These are phyloP conservation scores for Ormyrus thymus DNA, from an alignment of 2,888 invertebrate species.

Conservation along the genomic window DNA sequence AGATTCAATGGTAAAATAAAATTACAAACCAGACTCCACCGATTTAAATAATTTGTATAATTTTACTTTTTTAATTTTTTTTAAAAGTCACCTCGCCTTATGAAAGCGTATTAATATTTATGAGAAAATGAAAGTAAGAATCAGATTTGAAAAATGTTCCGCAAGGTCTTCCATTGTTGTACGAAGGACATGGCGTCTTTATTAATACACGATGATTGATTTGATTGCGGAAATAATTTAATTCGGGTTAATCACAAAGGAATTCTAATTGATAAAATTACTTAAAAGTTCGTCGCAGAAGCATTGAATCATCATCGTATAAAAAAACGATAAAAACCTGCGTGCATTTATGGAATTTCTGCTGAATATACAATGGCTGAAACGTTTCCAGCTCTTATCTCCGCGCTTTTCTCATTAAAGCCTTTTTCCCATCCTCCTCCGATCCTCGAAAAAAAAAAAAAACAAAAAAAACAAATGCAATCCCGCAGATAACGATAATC, in stretches of 20 bases:
- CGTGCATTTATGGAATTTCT: not conserved
- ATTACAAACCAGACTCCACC: not conserved
- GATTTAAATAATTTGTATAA: not conserved
- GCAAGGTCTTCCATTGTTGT: constrained; percentile 9
- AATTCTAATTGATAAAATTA: not conserved
- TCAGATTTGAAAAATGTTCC: not conserved
- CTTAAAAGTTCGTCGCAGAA: not conserved
- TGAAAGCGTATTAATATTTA: constrained; percentile 26
- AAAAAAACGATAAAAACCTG: not conserved
- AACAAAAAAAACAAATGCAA: not conserved
- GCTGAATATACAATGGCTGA: not conserved
- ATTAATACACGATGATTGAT: not conserved
- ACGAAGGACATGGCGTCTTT: not conserved
- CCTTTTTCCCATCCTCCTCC: too few relatives aligned
- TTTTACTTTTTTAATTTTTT: too few relatives aligned
- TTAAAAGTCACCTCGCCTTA: not conserved
- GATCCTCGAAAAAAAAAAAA: not conserved
- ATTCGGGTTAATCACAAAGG: not conserved
- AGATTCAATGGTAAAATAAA: not conserved
- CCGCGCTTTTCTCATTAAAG: too few relatives aligned
- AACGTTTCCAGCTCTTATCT: too few relatives aligned
- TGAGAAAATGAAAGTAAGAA: not conserved
- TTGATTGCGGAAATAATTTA: not conserved
- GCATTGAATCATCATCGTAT: not conserved
- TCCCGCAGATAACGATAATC: not conserved